Evolutionary conservation across 2,888 invertebrate genomes (phyloP).

Genomic region (Sarcophaga variegata): DNA sequence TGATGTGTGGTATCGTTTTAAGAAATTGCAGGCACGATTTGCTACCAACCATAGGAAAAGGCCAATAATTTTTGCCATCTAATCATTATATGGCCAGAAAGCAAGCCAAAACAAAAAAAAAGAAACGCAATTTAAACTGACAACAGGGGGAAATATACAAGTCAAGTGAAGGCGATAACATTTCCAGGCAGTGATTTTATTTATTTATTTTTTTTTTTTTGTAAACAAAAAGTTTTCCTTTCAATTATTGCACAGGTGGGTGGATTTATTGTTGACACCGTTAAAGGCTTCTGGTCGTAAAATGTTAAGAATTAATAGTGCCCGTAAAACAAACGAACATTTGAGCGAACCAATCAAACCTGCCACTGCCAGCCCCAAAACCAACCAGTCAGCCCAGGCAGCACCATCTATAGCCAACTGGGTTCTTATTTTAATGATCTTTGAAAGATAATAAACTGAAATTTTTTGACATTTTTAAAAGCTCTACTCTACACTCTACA

Average conservation of each 20-base stretch:
- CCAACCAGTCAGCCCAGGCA: not conserved
- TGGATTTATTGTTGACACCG: constrained; percentile 73
- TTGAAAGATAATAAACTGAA: constrained; percentile 69
- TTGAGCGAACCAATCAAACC: not conserved
- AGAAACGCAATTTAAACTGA: constrained; percentile 37
- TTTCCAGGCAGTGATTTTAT: constrained; percentile 20
- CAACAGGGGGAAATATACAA: constrained; percentile 51
- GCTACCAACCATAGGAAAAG: constrained; percentile 36
- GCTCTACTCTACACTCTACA: constrained; percentile 29
- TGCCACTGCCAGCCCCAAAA: not conserved
- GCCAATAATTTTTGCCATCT: constrained; percentile 27
- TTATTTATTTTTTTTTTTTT: too few relatives aligned
- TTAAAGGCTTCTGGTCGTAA: constrained; percentile 71
- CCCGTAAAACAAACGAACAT: constrained; percentile 26
- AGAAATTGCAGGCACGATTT: constrained; percentile 32
- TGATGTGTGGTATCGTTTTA: constrained; percentile 57
- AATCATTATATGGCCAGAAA: constrained; percentile 53
- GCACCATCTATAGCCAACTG: constrained; percentile 26
- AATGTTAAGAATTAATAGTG: constrained; percentile 18
- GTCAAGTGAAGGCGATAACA: constrained; percentile 59
- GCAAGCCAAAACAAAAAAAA: not conserved
- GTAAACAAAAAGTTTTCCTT: constrained; percentile 5
- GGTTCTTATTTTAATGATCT: constrained; percentile 68
- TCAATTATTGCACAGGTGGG: constrained; percentile 68
- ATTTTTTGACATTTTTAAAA: constrained; percentile 71